A percentile compares a stretch with the other conserved stretches of the same genome.
phyloP scores from a whole-genome alignment of 2,797 vertebrate species.

The Propithecus deckenii region DNA sequence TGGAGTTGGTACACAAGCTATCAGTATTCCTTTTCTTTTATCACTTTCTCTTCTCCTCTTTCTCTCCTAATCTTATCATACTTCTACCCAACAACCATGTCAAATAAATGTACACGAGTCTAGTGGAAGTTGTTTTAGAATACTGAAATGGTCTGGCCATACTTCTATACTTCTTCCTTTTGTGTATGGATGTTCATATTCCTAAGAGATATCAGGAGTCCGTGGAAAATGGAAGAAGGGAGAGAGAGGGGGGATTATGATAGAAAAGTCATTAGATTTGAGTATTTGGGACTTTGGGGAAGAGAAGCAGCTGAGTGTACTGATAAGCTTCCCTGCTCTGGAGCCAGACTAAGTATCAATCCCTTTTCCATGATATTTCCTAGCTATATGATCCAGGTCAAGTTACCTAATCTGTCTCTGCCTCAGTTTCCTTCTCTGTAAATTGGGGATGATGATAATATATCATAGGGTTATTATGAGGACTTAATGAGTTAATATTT shows the following conservation, averaged over 20 bases:
- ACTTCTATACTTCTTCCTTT: neutral
- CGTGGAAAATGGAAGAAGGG: neutral
- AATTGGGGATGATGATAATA: neutral
- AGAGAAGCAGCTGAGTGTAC: neutral
- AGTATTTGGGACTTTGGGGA: neutral
- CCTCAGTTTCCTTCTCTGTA: neutral
- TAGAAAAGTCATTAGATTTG: no score
- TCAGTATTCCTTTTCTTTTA: neutral
- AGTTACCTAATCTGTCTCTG: neutral
- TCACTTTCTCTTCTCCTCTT: neutral
- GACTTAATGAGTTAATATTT: neutral
- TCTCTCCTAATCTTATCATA: neutral
- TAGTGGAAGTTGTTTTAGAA: neutral
- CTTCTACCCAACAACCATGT: neutral
- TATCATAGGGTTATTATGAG: neutral
- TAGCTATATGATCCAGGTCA: neutral
- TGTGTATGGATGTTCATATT: neutral
- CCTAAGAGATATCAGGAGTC: neutral
- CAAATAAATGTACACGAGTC: neutral
- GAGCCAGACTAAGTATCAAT: neutral
- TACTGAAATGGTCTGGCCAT: neutral
- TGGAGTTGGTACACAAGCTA: neutral
- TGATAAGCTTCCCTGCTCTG: no score
- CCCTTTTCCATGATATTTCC: neutral
- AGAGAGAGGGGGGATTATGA: no score